Evolutionary conservation across 2,113 vertebrate genomes (phyloP).

Genomic region (Dissostichus mawsoni): DNA sequence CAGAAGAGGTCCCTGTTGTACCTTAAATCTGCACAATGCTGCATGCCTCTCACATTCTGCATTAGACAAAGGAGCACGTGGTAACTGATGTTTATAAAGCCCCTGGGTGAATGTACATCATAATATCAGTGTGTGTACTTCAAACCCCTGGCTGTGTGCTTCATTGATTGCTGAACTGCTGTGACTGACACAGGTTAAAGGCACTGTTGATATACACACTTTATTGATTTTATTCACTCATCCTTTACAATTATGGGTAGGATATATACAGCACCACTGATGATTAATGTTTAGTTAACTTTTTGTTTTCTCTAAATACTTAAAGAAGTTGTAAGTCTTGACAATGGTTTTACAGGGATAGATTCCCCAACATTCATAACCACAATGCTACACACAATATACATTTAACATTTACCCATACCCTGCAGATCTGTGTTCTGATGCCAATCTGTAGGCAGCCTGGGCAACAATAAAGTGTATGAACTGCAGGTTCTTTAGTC

Average conservation of each 20-base stretch:
- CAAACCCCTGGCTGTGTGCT: neutral
- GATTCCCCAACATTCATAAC: neutral
- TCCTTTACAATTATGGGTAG: neutral
- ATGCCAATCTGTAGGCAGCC: slow-evolving; percentile 38
- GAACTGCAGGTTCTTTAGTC: slow-evolving; percentile 70
- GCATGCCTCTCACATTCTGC: neutral
- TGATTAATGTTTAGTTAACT: no score
- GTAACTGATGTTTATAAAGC: slow-evolving; percentile 5
- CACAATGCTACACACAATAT: neutral
- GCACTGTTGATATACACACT: neutral
- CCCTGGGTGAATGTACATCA: slow-evolving; percentile 11
- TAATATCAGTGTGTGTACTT: neutral
- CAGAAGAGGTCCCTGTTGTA: slow-evolving; percentile 68
- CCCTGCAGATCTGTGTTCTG: slow-evolving; percentile 22
- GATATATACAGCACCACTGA: neutral
- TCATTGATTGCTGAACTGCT: neutral
- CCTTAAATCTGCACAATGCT: slow-evolving; percentile 16
- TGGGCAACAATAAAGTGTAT: slow-evolving; percentile 56
- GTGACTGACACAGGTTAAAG: neutral
- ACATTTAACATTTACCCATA: slow-evolving; percentile 26
- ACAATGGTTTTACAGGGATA: neutral
- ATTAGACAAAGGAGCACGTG: neutral
- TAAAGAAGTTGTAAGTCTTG: neutral
- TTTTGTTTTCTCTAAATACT: no score
- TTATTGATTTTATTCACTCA: neutral